Percentiles rank a stretch among this genome's conserved stretches.
phyloP scores from a whole-genome alignment of 2,797 vertebrate species.

The Channallabes apus region DNA sequence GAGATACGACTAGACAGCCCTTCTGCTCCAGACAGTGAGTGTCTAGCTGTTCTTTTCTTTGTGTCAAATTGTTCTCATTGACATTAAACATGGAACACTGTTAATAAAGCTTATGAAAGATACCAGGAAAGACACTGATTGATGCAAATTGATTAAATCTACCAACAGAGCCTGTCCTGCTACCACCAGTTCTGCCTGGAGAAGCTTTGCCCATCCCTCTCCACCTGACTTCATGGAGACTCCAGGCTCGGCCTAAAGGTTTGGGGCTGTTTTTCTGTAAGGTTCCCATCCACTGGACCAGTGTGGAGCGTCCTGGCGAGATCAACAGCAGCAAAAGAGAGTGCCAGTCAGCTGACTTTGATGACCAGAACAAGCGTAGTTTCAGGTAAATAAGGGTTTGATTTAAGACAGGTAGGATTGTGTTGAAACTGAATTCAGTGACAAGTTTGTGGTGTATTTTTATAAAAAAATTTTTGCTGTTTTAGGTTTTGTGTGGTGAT shows the following conservation, averaged over 20 bases:
- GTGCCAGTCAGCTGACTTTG: slow-evolving; percentile 89
- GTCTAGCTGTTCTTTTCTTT: neutral
- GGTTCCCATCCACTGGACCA: slow-evolving; percentile 93
- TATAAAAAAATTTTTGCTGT: neutral
- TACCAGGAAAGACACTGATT: neutral
- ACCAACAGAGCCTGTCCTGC: slow-evolving; percentile 87
- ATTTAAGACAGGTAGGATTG: too few species aligned
- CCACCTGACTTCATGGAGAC: slow-evolving; percentile 93
- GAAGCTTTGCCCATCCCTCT: slow-evolving; percentile 88
- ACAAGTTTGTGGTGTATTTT: neutral
- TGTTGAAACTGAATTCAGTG: neutral
- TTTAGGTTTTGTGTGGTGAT: slow-evolving; percentile 92
- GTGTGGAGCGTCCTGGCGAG: slow-evolving; percentile 84
- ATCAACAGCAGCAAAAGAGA: slow-evolving; percentile 90
- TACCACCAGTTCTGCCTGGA: slow-evolving; percentile 89
- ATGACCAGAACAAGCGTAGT: slow-evolving; percentile 79
- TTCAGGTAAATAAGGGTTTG: slow-evolving; percentile 81
- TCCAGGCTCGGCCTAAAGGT: slow-evolving; percentile 93
- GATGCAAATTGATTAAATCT: neutral
- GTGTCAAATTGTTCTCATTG: neutral
- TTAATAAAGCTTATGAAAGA: neutral
- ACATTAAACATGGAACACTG: neutral
- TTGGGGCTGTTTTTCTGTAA: slow-evolving; percentile 95
- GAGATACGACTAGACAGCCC: slow-evolving; percentile 93
- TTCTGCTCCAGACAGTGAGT: slow-evolving; percentile 95